Conservation (phyloP, 2,888 invertebrate genomes). For the Caradrina clavipalpis region DNA sequence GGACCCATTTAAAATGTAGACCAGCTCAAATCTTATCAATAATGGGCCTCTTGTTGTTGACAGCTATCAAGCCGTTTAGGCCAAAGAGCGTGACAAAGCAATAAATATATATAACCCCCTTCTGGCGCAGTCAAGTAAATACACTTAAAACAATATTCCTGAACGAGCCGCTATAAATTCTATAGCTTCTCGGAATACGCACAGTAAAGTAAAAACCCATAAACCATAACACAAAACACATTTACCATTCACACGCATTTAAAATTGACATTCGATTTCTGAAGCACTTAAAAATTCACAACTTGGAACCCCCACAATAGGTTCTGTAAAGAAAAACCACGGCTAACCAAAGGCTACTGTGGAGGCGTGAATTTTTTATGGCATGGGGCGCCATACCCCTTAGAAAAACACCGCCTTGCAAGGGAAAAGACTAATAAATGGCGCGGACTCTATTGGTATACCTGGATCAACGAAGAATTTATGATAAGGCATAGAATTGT, state of each 20-base stretch:
- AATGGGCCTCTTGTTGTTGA: too few relatives aligned
- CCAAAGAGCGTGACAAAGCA: too few relatives aligned
- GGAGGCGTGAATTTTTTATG: conserved; percentile 87
- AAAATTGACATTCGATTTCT: conserved; percentile 44
- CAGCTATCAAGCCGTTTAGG: too few relatives aligned
- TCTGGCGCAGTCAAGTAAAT: background rate
- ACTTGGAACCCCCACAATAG: conserved; percentile 65
- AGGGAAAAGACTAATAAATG: conserved; percentile 86
- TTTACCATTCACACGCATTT: conserved; percentile 40
- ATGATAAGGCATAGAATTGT: conserved; percentile 61
- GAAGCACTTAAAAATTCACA: conserved; percentile 75
- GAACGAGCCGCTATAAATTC: conserved; percentile 1
- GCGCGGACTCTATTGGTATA: conserved; percentile 67
- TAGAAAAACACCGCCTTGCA: conserved; percentile 85
- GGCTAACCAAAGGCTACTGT: conserved; percentile 76
- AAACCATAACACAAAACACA: conserved; percentile 35
- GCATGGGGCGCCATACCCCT: conserved; percentile 79
- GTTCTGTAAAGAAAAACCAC: conserved; percentile 74
- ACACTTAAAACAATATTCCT: background rate
- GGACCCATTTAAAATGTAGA: too few relatives aligned
- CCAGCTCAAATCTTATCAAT: too few relatives aligned
- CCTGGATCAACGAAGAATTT: conserved; percentile 44
- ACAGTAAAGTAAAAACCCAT: conserved; percentile 25
- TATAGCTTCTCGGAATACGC: conserved; percentile 25
- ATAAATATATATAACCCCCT: too few relatives aligned